Evolutionary conservation across 2,888 invertebrate species (phyloP), one percentile per base, ranked within the genome.

Genomic region (Margaritifera margaritifera): DNA sequence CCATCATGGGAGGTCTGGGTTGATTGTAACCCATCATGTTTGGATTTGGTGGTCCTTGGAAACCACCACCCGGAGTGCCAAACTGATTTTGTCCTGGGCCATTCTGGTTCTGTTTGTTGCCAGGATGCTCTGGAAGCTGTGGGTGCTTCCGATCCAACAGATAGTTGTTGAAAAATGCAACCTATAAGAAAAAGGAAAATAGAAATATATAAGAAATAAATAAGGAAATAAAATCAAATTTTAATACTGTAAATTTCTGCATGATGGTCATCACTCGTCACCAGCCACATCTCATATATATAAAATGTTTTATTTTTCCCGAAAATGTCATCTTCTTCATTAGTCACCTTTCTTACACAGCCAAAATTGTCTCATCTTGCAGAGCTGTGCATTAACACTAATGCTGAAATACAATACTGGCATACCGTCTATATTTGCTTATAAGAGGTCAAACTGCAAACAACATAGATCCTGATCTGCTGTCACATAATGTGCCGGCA

Each of bases 121-220:
- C 85, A 1, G 90, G 90, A 74, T 90, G 89, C 90, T 98, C 98
- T 11, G 97, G 95, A 80, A 98, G 92, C 90, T 96, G 95, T 15
- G 99, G 99, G 61, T 99, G 93, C 84, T 97, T 97, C 6, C 96
- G 95, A 91, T 99, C 99, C 80, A 94, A 93, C 83, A 93, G 86
- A 91, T 98, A 99, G 90, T 98, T 98, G 91, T 99, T 99, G 91
- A 98, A 99, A 90, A 97, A 99, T 84, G 96, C 93, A 68, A 98
- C 92, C 92, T 92, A 77, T n/a, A 84, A 74, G 72, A 42, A 65
- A 61, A 54, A 25, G 22, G 22, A 60, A 6, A 24, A 50, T 31
- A 22, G 42, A 62, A 24, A 55, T 24, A 55, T 11, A 2, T 11
- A 42, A 42, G 42, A 42, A 15, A 50, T 51, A 25, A 59, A 42